Evolutionary conservation across 2,797 vertebrate genomes (phyloP).

Genomic region (Sebastolobus alascanus): DNA sequence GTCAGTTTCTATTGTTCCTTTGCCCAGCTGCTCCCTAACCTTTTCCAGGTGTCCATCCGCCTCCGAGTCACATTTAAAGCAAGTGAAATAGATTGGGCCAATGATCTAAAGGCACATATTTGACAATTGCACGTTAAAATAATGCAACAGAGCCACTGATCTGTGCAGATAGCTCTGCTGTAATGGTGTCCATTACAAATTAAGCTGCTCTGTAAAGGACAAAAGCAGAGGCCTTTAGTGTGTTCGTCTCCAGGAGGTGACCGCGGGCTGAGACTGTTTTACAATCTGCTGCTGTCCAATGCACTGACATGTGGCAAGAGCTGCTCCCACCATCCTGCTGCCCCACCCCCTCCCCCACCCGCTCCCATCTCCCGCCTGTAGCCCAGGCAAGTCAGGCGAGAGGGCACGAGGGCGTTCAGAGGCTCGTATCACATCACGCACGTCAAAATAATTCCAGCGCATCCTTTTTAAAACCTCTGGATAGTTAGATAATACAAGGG

Average conservation of each 20-base stretch:
- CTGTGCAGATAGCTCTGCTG: slow-evolving; percentile 14
- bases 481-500: background rate
- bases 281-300: slow-evolving; percentile 73
- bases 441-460: slow-evolving; percentile 1
- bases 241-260: slow-evolving; percentile 53
- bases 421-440: slow-evolving; percentile 20
- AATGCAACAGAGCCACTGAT: background rate
- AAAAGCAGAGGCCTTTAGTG: slow-evolving; percentile 36
- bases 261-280: slow-evolving; percentile 46
- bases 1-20: background rate
- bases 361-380: slow-evolving; percentile 43
- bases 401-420: slow-evolving; percentile 51
- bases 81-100: too few relatives aligned
- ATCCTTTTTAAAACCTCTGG: background rate
- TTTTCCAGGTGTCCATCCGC: background rate
- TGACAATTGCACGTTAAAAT: background rate
- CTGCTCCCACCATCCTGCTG: slow-evolving; percentile 50
- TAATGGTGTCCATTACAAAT: slow-evolving; percentile 25
- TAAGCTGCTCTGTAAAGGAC: slow-evolving; percentile 17
- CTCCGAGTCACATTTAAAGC: background rate
- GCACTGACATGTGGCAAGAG: slow-evolving; percentile 73
- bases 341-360: slow-evolving; percentile 55
- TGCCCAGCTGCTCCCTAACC: background rate
- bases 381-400: slow-evolving; percentile 45
- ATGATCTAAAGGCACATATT: background rate